Base-by-base conservation (phyloP, 2,888 invertebrate species). In the Mylabris sibirica region DNA sequence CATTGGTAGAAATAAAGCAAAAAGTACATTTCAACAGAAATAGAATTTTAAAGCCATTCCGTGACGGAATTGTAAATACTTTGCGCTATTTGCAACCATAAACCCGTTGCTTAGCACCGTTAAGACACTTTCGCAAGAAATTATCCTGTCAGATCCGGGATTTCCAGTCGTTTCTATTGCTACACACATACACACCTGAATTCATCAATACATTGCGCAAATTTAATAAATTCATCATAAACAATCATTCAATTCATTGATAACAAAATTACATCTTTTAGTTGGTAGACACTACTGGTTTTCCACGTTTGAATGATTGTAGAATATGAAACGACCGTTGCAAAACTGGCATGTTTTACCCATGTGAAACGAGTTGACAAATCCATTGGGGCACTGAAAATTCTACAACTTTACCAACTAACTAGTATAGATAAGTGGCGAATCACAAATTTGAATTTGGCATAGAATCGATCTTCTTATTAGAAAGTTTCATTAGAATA, bases 21-120 rank as follows among this genome's bases (percentile, higher is more conserved):
- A 57, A 26, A 24, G 57, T 26, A 14, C 26, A 57, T 26, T 26
- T 57, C 24, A 57, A 57, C 57, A 57, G 57, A 67, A 67, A 67
- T 67, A 63, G 62, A 65, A 63, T 59, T 67, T 67, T 67, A 67
- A 35, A 59, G 63, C 63, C 14, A 57, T 59, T 66, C 53, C 66
- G 66, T 66, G 66, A 61, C 61, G 61, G 61, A 66, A 66, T 66
- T 66, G 66, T 66, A 66, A 66, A 66, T 57, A 66, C 62, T 61
- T 66, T 17, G 61, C 64, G 30, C 64, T 64, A 64, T 53, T 53
- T 57, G 57, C 57, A 57, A 57, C 24, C 57, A 12, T 57, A 26
- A 57, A 57, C 24, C 57, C 57, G 57, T 57, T 57, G 57, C 57
- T 57, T 57, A 57, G 24, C 57, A 57, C 57, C 57, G 57, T 57